phyloP scores from a whole-genome alignment of 2,888 invertebrate genomes.

The Perithous albicinctus region DNA sequence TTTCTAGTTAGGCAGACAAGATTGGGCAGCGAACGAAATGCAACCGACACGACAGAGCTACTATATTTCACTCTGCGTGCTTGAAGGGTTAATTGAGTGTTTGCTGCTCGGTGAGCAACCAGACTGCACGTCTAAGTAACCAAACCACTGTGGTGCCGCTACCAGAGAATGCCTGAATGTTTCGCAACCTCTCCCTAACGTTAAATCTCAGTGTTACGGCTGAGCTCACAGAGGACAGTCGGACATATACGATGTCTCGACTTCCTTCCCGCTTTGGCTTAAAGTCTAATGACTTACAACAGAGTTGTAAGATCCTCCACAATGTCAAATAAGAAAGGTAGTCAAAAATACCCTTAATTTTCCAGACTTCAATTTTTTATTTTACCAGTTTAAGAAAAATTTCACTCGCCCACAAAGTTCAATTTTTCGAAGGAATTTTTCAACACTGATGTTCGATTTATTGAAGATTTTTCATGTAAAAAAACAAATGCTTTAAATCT shows the following conservation, averaged over 20 bases:
- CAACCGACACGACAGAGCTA: slow-evolving; percentile 63
- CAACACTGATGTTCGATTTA: too few species aligned
- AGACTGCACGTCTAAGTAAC: slow-evolving; percentile 68
- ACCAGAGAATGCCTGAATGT: slow-evolving; percentile 54
- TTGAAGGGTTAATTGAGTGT: slow-evolving; percentile 81
- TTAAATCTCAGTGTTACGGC: slow-evolving; percentile 58
- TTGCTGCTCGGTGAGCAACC: slow-evolving; percentile 75
- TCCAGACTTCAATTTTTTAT: too few species aligned
- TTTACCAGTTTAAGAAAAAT: too few species aligned
- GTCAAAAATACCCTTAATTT: too few species aligned
- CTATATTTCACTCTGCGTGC: slow-evolving; percentile 72
- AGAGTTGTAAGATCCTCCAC: neutral
- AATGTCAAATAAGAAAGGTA: too few species aligned
- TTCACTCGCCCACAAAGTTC: too few species aligned
- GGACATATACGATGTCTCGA: slow-evolving; percentile 6
- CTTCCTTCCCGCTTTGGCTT: slow-evolving; percentile 6
- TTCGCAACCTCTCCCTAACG: slow-evolving; percentile 47
- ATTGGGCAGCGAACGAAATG: neutral
- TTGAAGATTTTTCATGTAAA: too few species aligned
- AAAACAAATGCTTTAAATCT: too few species aligned
- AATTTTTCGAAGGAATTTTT: too few species aligned
- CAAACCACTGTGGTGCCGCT: slow-evolving; percentile 31
- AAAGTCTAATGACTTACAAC: slow-evolving; percentile 18
- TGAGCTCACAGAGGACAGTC: slow-evolving; percentile 39
- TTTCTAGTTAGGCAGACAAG: neutral